phyloP scores from a whole-genome alignment of 2,888 invertebrate genomes.

The Caenorhabditis sp. region DNA sequence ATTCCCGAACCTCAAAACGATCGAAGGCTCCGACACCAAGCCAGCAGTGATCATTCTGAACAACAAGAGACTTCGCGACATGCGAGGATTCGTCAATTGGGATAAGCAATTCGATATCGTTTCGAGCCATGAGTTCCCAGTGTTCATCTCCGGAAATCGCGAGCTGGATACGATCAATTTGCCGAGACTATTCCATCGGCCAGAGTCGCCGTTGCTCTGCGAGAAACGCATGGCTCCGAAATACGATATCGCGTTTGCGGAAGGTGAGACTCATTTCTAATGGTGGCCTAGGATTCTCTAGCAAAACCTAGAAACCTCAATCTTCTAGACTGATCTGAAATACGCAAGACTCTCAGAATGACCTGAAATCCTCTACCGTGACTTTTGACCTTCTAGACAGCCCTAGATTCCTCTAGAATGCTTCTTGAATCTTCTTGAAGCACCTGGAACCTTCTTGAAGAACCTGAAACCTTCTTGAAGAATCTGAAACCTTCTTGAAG shows the following conservation, averaged over 20 bases:
- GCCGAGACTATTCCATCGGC: conserved; percentile 37
- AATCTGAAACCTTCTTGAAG: too few species aligned
- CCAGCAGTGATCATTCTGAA: conserved; percentile 45
- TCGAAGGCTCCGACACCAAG: background rate
- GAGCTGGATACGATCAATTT: conserved; percentile 43
- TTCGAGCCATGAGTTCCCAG: conserved; percentile 2
- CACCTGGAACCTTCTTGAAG: too few species aligned
- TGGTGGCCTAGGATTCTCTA: too few species aligned
- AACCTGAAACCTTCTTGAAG: too few species aligned
- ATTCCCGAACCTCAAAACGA: conserved; percentile 30
- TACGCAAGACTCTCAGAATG: too few species aligned
- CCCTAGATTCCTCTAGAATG: too few species aligned
- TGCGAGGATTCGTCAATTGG: conserved; percentile 38
- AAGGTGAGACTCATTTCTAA: too few species aligned
- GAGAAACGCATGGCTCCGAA: conserved; percentile 38
- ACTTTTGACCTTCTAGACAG: too few species aligned
- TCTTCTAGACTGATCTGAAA: too few species aligned
- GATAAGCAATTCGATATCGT: background rate
- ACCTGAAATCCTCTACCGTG: too few species aligned
- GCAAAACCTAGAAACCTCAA: too few species aligned
- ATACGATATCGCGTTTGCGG: conserved; percentile 32
- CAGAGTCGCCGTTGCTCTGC: conserved; percentile 26
- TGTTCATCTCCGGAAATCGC: conserved; percentile 44
- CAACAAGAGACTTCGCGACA: conserved; percentile 30
- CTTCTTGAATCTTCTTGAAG: too few species aligned